Evolutionary conservation across 1,140 invertebrate species (phyloP).

Genomic region (Belonocnema kinseyi): DNA sequence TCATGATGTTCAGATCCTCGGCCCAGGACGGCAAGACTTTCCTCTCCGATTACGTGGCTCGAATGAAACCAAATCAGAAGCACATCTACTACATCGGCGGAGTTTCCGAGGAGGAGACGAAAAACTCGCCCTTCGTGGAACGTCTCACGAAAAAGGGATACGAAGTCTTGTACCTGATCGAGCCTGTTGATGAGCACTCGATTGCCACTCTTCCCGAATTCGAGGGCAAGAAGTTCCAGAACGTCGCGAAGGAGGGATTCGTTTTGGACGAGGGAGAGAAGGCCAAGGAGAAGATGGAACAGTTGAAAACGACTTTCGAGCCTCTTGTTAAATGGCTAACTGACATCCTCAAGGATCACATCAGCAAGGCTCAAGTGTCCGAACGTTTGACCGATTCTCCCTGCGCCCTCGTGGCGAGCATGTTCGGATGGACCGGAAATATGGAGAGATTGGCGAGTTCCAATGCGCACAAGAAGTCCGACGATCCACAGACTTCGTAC

Average conservation of each 20-base stretch:
- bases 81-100: constrained; percentile 98
- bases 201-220: constrained; percentile 98
- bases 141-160: constrained; percentile 94
- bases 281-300: constrained; percentile 89
- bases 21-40: constrained; percentile 83
- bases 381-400: constrained; percentile 94
- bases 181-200: constrained; percentile 99
- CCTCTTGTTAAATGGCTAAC: constrained; percentile 94
- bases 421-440: constrained; percentile 99
- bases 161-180: constrained; percentile 96
- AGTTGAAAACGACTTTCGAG: constrained; percentile 89
- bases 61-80: constrained; percentile 99
- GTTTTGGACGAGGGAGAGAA: constrained; percentile 89
- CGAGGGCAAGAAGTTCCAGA: constrained; percentile 99
- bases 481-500: constrained; percentile 93
- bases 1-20: constrained; percentile 94
- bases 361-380: constrained; percentile 90
- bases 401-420: constrained; percentile 96
- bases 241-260: constrained; percentile 99
- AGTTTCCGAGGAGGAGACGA: constrained; percentile 89
- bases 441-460: constrained; percentile 98
- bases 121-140: constrained; percentile 97
- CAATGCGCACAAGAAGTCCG: constrained; percentile 97
- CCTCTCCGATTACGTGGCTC: constrained; percentile 92
- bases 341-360: constrained; percentile 90